These are phyloP conservation scores for Drosophila falleni DNA, from an alignment of 2,888 invertebrate species.

Conservation along the genomic window DNA sequence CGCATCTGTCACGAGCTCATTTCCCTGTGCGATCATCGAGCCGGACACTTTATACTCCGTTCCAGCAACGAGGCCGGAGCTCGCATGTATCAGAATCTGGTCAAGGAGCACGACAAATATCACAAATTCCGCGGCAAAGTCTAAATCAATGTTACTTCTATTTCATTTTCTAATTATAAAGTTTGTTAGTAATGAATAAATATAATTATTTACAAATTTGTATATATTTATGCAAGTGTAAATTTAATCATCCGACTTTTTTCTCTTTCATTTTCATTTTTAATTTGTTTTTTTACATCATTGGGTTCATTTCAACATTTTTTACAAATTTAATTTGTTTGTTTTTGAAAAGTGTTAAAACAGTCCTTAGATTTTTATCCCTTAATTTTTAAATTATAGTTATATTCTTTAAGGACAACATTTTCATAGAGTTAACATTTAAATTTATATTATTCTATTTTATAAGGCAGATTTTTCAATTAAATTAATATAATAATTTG, in stretches of 20 bases:
- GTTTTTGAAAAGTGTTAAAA: no score
- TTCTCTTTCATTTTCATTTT: no score
- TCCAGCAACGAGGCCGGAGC: conserved; percentile 84
- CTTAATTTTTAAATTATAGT: background rate
- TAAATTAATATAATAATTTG: no score
- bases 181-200: conserved; percentile 10
- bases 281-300: no score
- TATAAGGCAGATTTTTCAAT: no score
- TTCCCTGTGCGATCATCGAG: conserved; percentile 84
- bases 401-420: background rate
- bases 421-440: background rate
- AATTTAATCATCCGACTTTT: background rate
- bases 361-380: background rate
- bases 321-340: no score
- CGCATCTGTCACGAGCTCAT: conserved; percentile 84
- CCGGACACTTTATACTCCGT: conserved; percentile 83
- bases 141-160: conserved; percentile 34
- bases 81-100: conserved; percentile 81
- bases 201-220: background rate
- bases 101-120: conserved; percentile 84
- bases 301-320: no score
- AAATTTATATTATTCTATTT: no score
- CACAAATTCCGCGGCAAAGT: conserved; percentile 85
- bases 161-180: background rate
- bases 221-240: background rate